Evolutionary conservation across 2,888 invertebrate species (phyloP).

Genomic region (Cataglyphis albicans): DNA sequence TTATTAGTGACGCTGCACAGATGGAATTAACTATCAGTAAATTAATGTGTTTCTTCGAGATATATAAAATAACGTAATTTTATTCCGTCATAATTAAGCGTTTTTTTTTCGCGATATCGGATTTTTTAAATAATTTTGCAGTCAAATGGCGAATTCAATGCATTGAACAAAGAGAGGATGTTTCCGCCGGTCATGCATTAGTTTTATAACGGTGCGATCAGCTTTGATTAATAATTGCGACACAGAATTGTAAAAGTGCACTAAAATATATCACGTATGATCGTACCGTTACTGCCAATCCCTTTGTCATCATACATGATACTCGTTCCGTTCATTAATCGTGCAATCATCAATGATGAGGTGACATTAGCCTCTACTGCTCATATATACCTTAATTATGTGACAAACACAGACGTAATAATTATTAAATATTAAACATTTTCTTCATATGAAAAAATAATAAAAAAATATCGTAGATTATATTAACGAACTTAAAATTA

Average conservation of each 20-base stretch:
- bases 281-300: conserved; percentile 57
- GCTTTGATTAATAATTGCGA: conserved; percentile 54
- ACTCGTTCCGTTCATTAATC: conserved; percentile 71
- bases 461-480: not conserved
- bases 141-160: not conserved
- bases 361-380: conserved; percentile 38
- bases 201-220: conserved; percentile 18
- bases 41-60: not conserved
- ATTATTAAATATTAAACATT: not conserved
- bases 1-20: not conserved
- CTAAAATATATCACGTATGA: conserved; percentile 23
- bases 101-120: not conserved
- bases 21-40: not conserved
- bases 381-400: not conserved
- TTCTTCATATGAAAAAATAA: not conserved
- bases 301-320: conserved; percentile 55
- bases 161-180: not conserved
- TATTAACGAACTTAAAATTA: not conserved
- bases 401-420: not conserved
- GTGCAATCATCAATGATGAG: conserved; percentile 59
- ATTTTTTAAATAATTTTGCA: not conserved
- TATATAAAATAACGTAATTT: not conserved
- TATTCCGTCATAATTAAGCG: not conserved
- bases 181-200: not conserved
- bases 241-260: conserved; percentile 20